Percentiles rank a stretch among this genome's conserved stretches.
Conservation (phyloP, 2,797 vertebrate genomes). For the Neosalanx taihuensis region DNA sequence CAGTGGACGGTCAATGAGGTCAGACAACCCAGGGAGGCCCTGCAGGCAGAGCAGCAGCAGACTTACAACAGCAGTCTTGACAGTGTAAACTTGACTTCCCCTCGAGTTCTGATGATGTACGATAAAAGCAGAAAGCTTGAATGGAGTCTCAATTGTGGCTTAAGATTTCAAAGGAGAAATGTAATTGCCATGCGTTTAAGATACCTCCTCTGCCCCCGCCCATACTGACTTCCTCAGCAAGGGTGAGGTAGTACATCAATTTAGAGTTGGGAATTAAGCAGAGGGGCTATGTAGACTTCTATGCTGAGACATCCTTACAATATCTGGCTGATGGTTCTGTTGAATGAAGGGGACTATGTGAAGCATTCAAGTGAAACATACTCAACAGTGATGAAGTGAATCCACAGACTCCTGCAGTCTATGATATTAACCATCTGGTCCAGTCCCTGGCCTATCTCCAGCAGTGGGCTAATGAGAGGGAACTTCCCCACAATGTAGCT, state of each 20-base stretch:
- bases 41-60: conserved; percentile 60
- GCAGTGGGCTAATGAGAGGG: conserved; percentile 15
- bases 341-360: not conserved
- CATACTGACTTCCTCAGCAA: conserved; percentile 23
- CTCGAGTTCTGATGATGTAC: conserved; percentile 66
- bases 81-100: conserved; percentile 75
- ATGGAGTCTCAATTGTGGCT: conserved; percentile 64
- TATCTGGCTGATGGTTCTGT: too few relatives aligned
- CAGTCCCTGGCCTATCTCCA: conserved; percentile 11
- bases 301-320: too few relatives aligned
- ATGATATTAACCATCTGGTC: conserved; percentile 18
- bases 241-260: conserved; percentile 20
- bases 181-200: conserved; percentile 55
- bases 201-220: conserved; percentile 19
- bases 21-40: conserved; percentile 59
- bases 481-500: conserved; percentile 26
- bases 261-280: not conserved
- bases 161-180: conserved; percentile 63
- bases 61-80: conserved; percentile 47
- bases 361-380: conserved; percentile 11
- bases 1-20: conserved; percentile 61
- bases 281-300: not conserved
- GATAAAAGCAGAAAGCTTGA: conserved; percentile 70
- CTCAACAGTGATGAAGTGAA: not conserved
- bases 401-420: conserved; percentile 3